Conservation (phyloP, 2,113 vertebrate genomes). For the Tachysurus vachellii region DNA sequence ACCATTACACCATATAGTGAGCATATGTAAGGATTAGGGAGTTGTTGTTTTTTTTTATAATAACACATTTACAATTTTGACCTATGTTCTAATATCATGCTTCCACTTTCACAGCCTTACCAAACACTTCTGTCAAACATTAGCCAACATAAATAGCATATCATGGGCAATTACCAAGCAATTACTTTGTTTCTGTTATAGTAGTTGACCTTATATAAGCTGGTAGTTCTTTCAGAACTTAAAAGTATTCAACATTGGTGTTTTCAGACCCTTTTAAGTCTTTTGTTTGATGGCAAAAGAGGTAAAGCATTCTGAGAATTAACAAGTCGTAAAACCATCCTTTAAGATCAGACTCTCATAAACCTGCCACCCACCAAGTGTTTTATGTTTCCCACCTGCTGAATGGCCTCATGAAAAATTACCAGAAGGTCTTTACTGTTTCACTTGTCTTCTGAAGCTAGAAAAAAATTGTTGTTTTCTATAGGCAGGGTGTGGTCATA, state of each 20-base stretch:
- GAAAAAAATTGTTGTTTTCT: constrained; percentile 12
- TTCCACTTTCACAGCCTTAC: constrained; percentile 2
- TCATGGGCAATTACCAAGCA: constrained; percentile 40
- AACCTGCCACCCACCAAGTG: constrained; percentile 32
- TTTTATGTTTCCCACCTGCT: constrained; percentile 43
- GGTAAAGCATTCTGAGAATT: constrained; percentile 34
- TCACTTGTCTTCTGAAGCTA: background rate
- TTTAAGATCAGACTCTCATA: constrained; percentile 17
- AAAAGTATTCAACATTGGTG: background rate
- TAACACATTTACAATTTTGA: background rate
- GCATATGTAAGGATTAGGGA: background rate
- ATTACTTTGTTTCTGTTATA: constrained; percentile 23
- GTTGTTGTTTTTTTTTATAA: background rate
- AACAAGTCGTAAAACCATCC: constrained; percentile 24
- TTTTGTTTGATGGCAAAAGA: background rate
- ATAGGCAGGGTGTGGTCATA: background rate
- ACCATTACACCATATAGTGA: background rate
- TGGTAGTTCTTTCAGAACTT: background rate
- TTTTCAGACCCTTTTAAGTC: background rate
- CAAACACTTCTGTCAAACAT: constrained; percentile 32
- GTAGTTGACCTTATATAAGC: constrained; percentile 43
- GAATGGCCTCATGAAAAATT: constrained; percentile 18
- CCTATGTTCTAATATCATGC: background rate
- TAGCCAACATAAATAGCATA: constrained; percentile 36
- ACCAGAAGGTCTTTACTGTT: constrained; percentile 13